Evolutionary conservation across 2,797 vertebrate species (phyloP), one percentile per base, ranked within the genome.

Genomic region (Geotrypetes seraphini): DNA sequence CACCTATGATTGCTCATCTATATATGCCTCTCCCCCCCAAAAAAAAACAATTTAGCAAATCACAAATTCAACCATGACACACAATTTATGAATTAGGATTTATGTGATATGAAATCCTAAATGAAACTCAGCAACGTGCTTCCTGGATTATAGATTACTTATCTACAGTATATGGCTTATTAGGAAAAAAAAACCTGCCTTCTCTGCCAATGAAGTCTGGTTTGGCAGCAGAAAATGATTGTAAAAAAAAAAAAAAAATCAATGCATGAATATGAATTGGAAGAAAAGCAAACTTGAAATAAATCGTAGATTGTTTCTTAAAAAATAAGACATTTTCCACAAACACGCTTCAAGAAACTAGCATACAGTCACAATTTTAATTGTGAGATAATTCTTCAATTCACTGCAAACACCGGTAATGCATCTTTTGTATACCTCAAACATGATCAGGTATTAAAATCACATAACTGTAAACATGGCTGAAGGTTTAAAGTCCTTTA

Each of bases 201-300:
- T n/a, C n/a, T n/a, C n/a, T n/a, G n/a, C n/a, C n/a, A n/a, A n/a
- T n/a, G n/a, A n/a, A n/a, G n/a, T n/a, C n/a, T 78, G 75, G 68
- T 62, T 64, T 60, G 62, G 69, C 59, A 73, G 49, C 66, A 66
- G 69, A 47, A 60, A 62, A 64, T 57, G 60, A 64, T 69, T 69
- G 45, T 66, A 51, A 69, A 73, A 38, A 40, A 66, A 66, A 45
- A 66, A 51, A 69, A 73, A 38, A 40, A 66, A 66, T 58, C 51
- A 54, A 59, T 53, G 52, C 57, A 81, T 78, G 78, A 79, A 78
- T 76, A 73, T 33, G 71, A 75, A 62, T 44, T 71, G 65, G 64
- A 69, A 56, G 46, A 56, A 23, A 5, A 42, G 39, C 59, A 24
- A 54, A 63, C 66, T 45, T 30, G 51, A 78, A 82, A 81, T 77